Evolutionary conservation across 2,113 vertebrate species (phyloP).

Genomic region (Panthera uncia): DNA sequence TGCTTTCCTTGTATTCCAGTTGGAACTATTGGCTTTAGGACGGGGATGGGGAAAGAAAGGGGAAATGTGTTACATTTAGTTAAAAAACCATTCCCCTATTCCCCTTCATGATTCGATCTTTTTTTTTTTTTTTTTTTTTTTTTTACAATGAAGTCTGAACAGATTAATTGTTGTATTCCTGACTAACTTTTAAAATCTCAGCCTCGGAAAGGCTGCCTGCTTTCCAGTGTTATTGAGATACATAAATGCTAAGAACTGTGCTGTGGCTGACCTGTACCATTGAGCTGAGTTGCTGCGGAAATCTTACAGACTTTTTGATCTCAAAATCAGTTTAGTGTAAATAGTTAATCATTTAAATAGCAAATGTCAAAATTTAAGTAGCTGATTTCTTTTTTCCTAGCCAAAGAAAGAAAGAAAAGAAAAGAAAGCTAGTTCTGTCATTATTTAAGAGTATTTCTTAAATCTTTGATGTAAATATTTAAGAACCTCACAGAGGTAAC

Average conservation of each 20-base stretch:
- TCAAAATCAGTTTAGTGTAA: slow-evolving; percentile 51
- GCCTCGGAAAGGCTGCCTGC: slow-evolving; percentile 8
- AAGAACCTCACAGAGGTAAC: neutral
- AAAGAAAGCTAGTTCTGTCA: neutral
- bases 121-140: slow-evolving; percentile 36
- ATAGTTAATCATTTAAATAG: slow-evolving; percentile 38
- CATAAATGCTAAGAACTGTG: neutral
- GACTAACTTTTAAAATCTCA: slow-evolving; percentile 38
- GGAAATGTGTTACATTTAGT: slow-evolving; percentile 61
- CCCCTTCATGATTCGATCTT: slow-evolving; percentile 30
- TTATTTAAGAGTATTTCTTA: neutral
- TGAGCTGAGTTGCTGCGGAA: neutral
- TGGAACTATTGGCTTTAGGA: slow-evolving; percentile 63
- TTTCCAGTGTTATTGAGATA: slow-evolving; percentile 33
- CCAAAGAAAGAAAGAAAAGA: neutral
- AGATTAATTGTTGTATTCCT: slow-evolving; percentile 64
- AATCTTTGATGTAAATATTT: slow-evolving; percentile 13
- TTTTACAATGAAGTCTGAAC: slow-evolving; percentile 48
- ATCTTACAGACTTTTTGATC: neutral
- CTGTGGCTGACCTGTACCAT: neutral
- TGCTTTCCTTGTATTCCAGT: slow-evolving; percentile 74
- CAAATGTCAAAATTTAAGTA: slow-evolving; percentile 10
- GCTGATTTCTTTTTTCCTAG: neutral
- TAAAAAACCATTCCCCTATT: slow-evolving; percentile 54
- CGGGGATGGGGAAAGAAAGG: slow-evolving; percentile 54